Conservation (phyloP, 2,888 invertebrate genomes). For the Hemaris fuciformis region DNA sequence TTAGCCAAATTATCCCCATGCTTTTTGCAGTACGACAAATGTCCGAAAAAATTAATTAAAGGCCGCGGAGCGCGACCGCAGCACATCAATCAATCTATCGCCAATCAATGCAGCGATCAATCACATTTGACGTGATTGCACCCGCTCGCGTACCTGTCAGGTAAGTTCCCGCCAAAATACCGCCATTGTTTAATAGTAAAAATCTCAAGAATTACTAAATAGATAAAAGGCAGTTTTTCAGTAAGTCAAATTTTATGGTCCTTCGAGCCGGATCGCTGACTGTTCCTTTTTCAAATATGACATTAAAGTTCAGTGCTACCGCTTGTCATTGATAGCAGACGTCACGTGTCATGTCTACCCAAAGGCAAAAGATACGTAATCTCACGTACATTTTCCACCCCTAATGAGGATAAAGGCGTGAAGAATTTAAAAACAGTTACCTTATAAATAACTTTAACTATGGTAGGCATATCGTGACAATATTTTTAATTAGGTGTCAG, state of each 20-base stretch:
- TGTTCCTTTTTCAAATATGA: neutral
- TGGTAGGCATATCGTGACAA: conserved; percentile 6
- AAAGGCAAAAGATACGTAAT: neutral
- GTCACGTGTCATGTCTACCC: neutral
- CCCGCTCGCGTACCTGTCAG: neutral
- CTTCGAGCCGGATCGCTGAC: too few species aligned
- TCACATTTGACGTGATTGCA: neutral
- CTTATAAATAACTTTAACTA: conserved; percentile 9
- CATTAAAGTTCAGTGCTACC: neutral
- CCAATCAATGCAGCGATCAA: conserved; percentile 1
- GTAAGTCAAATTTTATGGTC: too few species aligned
- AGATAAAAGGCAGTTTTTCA: too few species aligned
- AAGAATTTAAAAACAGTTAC: conserved; percentile 10
- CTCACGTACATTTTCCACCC: neutral
- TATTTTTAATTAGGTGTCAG: conserved; percentile 16
- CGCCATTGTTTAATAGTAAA: too few species aligned
- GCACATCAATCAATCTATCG: conserved; percentile 1
- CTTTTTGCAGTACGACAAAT: neutral
- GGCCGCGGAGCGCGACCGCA: neutral
- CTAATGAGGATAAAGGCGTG: conserved; percentile 1
- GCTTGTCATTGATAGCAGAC: neutral
- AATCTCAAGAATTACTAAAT: neutral
- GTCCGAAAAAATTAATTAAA: neutral
- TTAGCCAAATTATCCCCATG: neutral
- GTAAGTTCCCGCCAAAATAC: neutral